A percentile compares a stretch with the other conserved stretches of the same genome.
Conservation (phyloP, 2,113 vertebrate species). For the Lamprotornis superbus region DNA sequence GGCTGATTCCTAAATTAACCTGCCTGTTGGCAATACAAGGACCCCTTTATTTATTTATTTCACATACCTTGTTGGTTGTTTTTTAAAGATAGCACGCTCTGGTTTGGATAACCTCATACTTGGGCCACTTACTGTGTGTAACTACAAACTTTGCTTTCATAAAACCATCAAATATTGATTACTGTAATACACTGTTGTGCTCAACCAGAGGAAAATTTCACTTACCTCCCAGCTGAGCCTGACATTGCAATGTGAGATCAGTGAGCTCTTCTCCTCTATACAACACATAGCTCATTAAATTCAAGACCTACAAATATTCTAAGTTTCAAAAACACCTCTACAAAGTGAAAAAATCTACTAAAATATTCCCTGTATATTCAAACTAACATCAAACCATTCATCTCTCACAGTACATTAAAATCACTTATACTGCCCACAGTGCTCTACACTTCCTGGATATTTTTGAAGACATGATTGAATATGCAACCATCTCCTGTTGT, state of each 20-base stretch:
- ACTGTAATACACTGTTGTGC: background rate
- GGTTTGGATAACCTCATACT: background rate
- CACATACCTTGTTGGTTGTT: background rate
- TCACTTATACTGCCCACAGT: background rate
- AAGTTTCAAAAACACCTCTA: constrained; percentile 8
- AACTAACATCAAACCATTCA: background rate
- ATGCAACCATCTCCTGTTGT: background rate
- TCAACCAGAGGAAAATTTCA: background rate
- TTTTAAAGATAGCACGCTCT: background rate
- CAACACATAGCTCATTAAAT: background rate
- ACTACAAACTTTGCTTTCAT: background rate
- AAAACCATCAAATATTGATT: constrained; percentile 9
- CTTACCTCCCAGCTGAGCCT: background rate
- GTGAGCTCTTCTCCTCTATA: background rate
- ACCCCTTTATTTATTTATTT: background rate
- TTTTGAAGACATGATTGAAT: constrained; percentile 19
- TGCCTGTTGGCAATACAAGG: background rate
- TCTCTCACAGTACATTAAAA: background rate
- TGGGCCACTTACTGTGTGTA: background rate
- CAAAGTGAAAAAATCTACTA: background rate
- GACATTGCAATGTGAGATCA: background rate
- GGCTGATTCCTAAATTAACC: background rate
- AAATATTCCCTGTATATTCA: background rate
- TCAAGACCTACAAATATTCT: constrained; percentile 2
- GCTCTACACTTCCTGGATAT: background rate